Evolutionary conservation across 2,888 invertebrate species (phyloP).

Genomic region (Rapana venosa): DNA sequence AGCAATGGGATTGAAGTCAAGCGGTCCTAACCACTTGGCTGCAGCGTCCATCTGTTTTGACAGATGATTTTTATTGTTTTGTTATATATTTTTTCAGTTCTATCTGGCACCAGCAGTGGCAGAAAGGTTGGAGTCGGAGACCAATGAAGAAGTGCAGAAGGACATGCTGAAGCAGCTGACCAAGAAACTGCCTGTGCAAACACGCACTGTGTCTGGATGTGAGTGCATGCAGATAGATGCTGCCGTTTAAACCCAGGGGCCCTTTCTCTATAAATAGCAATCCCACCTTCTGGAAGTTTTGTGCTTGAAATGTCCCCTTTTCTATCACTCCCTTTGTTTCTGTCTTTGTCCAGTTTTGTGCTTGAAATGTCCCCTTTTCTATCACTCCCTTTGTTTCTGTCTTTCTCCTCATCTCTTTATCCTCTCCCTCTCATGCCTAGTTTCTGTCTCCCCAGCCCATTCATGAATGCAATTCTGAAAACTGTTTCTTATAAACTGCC

Average conservation of each 20-base stretch:
- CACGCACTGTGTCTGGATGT: conserved; percentile 86
- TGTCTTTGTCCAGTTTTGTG: not conserved
- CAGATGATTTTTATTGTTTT: too few species aligned
- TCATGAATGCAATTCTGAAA: too few species aligned
- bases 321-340: not conserved
- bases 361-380: not conserved
- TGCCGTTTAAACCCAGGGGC: not conserved
- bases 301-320: not conserved
- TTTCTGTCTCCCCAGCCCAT: too few species aligned
- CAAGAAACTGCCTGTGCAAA: conserved; percentile 86
- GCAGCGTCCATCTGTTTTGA: too few species aligned
- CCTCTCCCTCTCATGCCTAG: not conserved
- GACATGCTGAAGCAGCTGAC: conserved; percentile 88
- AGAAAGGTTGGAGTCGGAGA: conserved; percentile 88
- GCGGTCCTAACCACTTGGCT: too few species aligned
- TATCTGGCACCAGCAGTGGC: conserved; percentile 88
- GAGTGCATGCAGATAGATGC: conserved; percentile 48
- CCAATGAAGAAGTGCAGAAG: conserved; percentile 88
- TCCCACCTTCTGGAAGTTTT: not conserved
- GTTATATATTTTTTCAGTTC: conserved; percentile 80
- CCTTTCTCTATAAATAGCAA: not conserved
- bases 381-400: not conserved
- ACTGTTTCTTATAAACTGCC: too few species aligned
- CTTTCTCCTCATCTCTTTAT: not conserved
- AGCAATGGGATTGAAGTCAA: too few species aligned